Conservation (phyloP, 2,888 invertebrate genomes). For the Pterostichus niger region DNA sequence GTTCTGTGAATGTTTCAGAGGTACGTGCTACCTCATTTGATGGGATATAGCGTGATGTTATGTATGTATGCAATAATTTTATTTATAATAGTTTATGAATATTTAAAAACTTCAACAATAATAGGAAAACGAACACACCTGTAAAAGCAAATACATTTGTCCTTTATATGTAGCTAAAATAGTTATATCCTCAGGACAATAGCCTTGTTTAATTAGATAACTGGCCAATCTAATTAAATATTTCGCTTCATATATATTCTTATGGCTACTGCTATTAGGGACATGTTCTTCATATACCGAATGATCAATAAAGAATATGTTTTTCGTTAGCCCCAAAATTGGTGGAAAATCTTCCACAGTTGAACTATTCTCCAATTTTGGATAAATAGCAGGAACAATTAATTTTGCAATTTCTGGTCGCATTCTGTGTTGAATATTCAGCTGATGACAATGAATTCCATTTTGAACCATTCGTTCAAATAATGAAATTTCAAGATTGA, state of each 20-base stretch:
- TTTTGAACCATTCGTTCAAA: slow-evolving; percentile 79
- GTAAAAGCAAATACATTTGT: slow-evolving; percentile 55
- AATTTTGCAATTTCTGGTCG: slow-evolving; percentile 74
- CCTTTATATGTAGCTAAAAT: slow-evolving; percentile 67
- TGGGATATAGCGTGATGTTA: too few species aligned
- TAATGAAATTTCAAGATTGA: slow-evolving; percentile 78
- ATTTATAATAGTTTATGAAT: too few species aligned
- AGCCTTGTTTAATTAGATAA: slow-evolving; percentile 66
- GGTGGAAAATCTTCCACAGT: slow-evolving; percentile 61
- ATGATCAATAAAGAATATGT: slow-evolving; percentile 65
- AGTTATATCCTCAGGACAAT: slow-evolving; percentile 62
- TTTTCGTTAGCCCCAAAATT: slow-evolving; percentile 61
- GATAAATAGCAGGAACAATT: slow-evolving; percentile 66
- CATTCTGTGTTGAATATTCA: slow-evolving; percentile 79
- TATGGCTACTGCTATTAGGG: slow-evolving; percentile 54
- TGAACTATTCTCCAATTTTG: slow-evolving; percentile 59
- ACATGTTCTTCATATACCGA: slow-evolving; percentile 43
- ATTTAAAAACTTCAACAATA: too few species aligned
- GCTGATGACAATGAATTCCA: slow-evolving; percentile 74
- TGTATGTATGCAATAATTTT: too few species aligned
- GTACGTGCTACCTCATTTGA: too few species aligned
- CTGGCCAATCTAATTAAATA: slow-evolving; percentile 63
- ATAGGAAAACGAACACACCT: slow-evolving; percentile 29
- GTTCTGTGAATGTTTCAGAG: too few species aligned
- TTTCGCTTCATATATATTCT: slow-evolving; percentile 63